A percentile compares a stretch with the other conserved stretches of the same genome.
These are phyloP conservation scores for Lysiphlebus fabarum DNA, from an alignment of 1,140 invertebrate species.

Conservation along the genomic window DNA sequence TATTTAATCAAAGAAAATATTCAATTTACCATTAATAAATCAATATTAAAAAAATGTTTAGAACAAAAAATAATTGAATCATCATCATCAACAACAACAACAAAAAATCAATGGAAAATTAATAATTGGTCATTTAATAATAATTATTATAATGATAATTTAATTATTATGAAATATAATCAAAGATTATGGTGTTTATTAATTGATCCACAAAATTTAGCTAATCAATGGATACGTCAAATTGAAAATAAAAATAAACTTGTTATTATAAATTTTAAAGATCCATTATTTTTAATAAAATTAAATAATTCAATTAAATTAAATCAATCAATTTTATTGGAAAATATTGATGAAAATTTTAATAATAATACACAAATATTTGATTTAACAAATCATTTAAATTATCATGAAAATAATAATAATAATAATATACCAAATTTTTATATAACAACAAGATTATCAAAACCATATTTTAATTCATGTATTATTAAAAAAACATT, in stretches of 20 bases:
- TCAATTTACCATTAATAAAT: too few species aligned
- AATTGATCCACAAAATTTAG: slow-evolving; percentile 71
- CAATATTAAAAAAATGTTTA: slow-evolving; percentile 40
- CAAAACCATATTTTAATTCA: slow-evolving; percentile 61
- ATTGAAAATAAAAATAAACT: slow-evolving; percentile 64
- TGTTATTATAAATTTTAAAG: slow-evolving; percentile 57
- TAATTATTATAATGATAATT: slow-evolving; percentile 68
- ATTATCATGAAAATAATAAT: not conserved
- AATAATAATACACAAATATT: slow-evolving; percentile 31
- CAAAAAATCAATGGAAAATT: too few species aligned
- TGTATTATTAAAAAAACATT: slow-evolving; percentile 65
- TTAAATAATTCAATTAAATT: slow-evolving; percentile 61
- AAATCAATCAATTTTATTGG: slow-evolving; percentile 62
- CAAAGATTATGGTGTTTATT: slow-evolving; percentile 64
- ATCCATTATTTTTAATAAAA: slow-evolving; percentile 45
- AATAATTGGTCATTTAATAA: slow-evolving; percentile 39
- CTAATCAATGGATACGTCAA: slow-evolving; percentile 68
- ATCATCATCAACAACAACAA: too few species aligned
- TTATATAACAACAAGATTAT: slow-evolving; percentile 40
- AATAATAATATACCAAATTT: slow-evolving; percentile 25
- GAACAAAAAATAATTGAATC: too few species aligned
- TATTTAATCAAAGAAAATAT: too few species aligned
- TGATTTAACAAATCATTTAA: slow-evolving; percentile 14
- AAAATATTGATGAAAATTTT: slow-evolving; percentile 54
- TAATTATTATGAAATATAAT: slow-evolving; percentile 58